Percentiles rank a stretch among this genome's conserved stretches.
Evolutionary conservation across 2,888 invertebrate genomes (phyloP).

Genomic region (Morpho deidamia): DNA sequence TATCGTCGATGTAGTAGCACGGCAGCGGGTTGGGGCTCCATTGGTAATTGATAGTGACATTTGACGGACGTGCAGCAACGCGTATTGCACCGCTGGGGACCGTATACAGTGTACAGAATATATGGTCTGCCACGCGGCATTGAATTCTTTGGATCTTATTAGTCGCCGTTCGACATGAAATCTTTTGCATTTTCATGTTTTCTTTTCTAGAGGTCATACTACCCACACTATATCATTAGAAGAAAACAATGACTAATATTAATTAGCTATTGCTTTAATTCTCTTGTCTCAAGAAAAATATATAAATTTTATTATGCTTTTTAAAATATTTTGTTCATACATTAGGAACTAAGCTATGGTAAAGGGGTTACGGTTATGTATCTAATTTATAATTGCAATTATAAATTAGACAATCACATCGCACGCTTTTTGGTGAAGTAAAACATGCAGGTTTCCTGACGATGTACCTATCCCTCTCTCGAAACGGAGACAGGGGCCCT

Average conservation of each 20-base stretch:
- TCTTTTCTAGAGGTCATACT: background rate
- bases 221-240: background rate
- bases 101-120: constrained; percentile 20
- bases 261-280: background rate
- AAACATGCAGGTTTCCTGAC: too few relatives aligned
- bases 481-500: too few relatives aligned
- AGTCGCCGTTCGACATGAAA: background rate
- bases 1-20: constrained; percentile 35
- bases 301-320: too few relatives aligned
- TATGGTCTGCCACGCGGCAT: background rate
- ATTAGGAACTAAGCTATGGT: too few relatives aligned
- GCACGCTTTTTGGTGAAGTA: too few relatives aligned
- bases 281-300: background rate
- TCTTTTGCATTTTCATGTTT: background rate
- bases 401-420: too few relatives aligned
- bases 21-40: constrained; percentile 38
- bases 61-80: constrained; percentile 63
- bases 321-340: too few relatives aligned
- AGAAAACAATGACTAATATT: background rate
- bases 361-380: too few relatives aligned
- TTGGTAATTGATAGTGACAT: constrained; percentile 72
- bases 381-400: too few relatives aligned
- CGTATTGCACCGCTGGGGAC: constrained; percentile 55
- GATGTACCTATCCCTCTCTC: too few relatives aligned
- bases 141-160: constrained; percentile 1